Base-by-base conservation (phyloP, 2,797 vertebrate genomes). In the Fundulus diaphanus region DNA sequence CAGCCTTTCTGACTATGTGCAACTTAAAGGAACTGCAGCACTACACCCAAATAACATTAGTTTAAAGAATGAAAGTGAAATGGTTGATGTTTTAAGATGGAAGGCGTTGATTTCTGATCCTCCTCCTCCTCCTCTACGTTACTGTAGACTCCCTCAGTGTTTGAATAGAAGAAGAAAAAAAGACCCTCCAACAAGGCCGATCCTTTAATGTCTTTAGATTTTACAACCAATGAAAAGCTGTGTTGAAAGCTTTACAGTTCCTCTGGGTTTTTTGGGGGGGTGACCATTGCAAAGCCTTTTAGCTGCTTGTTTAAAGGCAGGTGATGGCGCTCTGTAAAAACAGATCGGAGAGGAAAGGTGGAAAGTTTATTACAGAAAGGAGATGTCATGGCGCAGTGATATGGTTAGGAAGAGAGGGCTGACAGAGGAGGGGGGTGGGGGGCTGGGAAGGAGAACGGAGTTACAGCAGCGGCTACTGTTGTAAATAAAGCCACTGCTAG, bases 161-260 rank as follows among this genome's bases (percentile, higher is more conserved):
- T 87, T 85, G 73, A 88, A 87, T 88, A 75, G 86, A 73, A 7
- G n/a, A 61, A 68, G 66, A 73, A 71, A 71, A 82, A 71, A 70
- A 72, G 56, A 78, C 80, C 40, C 82, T 7, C n/a, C 84, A 84
- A 87, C 85, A 82, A 83, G 76, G 81, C 88, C 1, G 63, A 85
- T 89, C 87, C 80, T 85, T 92, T 90, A 85, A 90, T 90, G 85
- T 88, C 77, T 86, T 85, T 84, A 85, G 71, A 87, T 90, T 92
- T 92, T 87, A 92, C 88, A 87, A 80, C 84, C 90, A 92, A 90
- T 93, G 90, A 93, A 93, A 92, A 87, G 84, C 85, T 20, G 40
- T 27, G 61, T 79, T 92, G 89, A 92, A 90, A 92, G 91, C 92
- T 92, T 92, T 90, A 93, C 81, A 44, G 80, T 87, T 85, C 92